Evolutionary conservation across 1,140 invertebrate species (phyloP), one percentile per base, ranked within the genome.

Genomic region (Hylyphantes graminicola): DNA sequence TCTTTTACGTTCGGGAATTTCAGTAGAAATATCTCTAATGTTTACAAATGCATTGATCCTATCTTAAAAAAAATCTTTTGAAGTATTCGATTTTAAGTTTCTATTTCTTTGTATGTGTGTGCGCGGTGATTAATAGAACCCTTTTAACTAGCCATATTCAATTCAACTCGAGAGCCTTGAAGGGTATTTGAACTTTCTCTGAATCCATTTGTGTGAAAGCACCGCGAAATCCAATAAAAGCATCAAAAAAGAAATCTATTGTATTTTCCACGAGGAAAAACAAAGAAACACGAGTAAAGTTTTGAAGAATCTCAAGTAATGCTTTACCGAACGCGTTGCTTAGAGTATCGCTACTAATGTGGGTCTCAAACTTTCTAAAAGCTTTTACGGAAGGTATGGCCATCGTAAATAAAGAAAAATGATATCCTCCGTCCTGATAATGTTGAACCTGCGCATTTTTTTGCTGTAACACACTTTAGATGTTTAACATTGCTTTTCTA

Each of bases 381-480:
- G 75, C 75, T 78, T 78, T 78, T 78, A 78, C 75, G 19, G 48
- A 10, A 64, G 73, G 48, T 78, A 65, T 65, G 59, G 13, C 21
- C 19, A 55, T 11, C 9, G 75, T 65, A 78, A 78, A 78, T 78
- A 78, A 78, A 78, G 75, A 78, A 78, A 78, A 78, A 78, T 78
- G 61, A 78, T 78, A 78, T 51, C 19, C 21, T 50, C 19, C 11
- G 50, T 54, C 50, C 59, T 67, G 75, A 67, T 78, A 78, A 65
- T 78, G 63, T 63, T 50, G 55, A 64, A 78, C 64, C 19, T 35
- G 50, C 53, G 75, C n/a, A 19, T 65, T 65, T 78, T 21, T 78
- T 19, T 19, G n/a, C 17, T 55, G 35, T 2, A 54, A 15, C 13
- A 13, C 19, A 21, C n/a, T 63, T 76, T 50, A n/a, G 51, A 19